phyloP scores from a whole-genome alignment of 2,797 vertebrate species.

The Gymnoscopelus microlampas region DNA sequence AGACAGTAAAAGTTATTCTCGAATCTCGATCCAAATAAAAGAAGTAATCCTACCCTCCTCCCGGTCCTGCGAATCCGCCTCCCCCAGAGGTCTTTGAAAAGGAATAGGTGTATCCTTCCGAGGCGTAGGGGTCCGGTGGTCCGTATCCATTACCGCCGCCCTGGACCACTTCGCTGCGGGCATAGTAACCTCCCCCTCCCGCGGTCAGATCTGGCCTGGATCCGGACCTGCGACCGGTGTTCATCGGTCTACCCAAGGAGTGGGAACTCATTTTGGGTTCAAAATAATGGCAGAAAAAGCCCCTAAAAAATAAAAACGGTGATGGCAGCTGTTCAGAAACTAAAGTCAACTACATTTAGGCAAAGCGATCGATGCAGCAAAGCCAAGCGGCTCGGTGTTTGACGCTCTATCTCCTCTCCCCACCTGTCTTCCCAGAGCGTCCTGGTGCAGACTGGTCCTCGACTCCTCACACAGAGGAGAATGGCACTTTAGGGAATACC shows the following conservation, averaged over 20 bases:
- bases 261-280: slow-evolving; percentile 56
- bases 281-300: too few species aligned
- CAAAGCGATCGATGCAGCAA: neutral
- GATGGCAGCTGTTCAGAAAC: neutral
- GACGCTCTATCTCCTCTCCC: neutral
- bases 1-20: neutral
- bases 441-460: slow-evolving; percentile 41
- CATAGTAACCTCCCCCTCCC: slow-evolving; percentile 32
- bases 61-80: slow-evolving; percentile 20
- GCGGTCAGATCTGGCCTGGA: slow-evolving; percentile 64
- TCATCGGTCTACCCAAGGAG: slow-evolving; percentile 64
- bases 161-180: slow-evolving; percentile 58
- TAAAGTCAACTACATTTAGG: too few species aligned
- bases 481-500: slow-evolving; percentile 29
- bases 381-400: neutral
- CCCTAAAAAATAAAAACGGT: neutral
- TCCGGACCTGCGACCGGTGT: slow-evolving; percentile 23
- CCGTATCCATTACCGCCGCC: slow-evolving; percentile 70
- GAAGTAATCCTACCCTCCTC: slow-evolving; percentile 59
- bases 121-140: slow-evolving; percentile 17
- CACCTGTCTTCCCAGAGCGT: slow-evolving; percentile 23
- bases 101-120: slow-evolving; percentile 58
- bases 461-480: neutral
- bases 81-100: slow-evolving; percentile 44
- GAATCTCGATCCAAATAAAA: neutral